Evolutionary conservation across 2,797 vertebrate species (phyloP), one percentile per base, ranked within the genome.

Genomic region (Odontamblyopus lacepedii): DNA sequence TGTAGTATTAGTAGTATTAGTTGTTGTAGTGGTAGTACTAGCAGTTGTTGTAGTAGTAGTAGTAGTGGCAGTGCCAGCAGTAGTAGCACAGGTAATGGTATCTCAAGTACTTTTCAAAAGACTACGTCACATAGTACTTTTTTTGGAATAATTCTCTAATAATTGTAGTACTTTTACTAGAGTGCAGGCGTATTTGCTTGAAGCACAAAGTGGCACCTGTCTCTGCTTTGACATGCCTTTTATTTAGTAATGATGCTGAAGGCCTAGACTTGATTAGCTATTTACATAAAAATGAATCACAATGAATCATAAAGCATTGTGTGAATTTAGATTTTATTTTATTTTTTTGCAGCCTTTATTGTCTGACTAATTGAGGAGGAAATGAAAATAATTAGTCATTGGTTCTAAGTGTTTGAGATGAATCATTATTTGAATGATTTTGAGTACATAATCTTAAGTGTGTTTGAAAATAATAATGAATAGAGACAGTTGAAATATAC

Each of bases 241-340:
- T 70, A 63, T 71, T 62, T 4, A 76, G 16, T 44, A 57, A 56
- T 61, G 38, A 64, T 44, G 51, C 26, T 35, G 51, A 32, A 76
- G 59, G 59, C 4, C 19, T 16, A 35, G 2, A 59, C 71, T 62
- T 62, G 26, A 13, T 67, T 60, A 23, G 30, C 71, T 8, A 27
- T 13, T 23, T 51, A 11, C 51, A 16, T 69, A n/a, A 61, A 64
- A 71, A 73, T 53, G 1, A 62, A 60, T 27, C 74, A 70, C 15
- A 27, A 29, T 67, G 41, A 8, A 11, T 29, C 57, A 9, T 41
- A 26, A 68, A 29, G 67, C 16, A 44, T 11, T 44, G 41, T 44
- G 11, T 13, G 12, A 44, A 44, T 44, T 44, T 44, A 0, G 12
- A 44, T 44, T 41, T n/a, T n/a, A n/a, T n/a, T 41, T 41, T 35